Evolutionary conservation across 2,888 invertebrate genomes (phyloP), one percentile per base, ranked within the genome.

Genomic region (Matsumyia berberina): DNA sequence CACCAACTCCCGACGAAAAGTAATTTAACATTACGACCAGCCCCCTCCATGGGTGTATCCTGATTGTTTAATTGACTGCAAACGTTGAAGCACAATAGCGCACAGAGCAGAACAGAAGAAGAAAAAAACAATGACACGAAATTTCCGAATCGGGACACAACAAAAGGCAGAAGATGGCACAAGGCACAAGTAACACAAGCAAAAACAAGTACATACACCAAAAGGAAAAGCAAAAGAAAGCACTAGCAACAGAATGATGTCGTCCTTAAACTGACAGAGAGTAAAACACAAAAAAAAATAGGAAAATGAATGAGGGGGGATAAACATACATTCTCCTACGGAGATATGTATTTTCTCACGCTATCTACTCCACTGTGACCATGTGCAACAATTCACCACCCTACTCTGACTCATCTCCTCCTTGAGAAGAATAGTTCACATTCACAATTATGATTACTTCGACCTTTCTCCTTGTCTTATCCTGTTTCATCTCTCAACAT

Each of bases 381-480:
- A 62, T 64, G 60, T 82, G 72, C 58, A 76, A 76, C 76, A 67
- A 76, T 58, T 15, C 8, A 12, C 39, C 7, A 7, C 9, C 12
- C 44, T n/a, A 42, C 6, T n/a, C 17, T 33, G 9, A 19, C 19
- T n/a, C 29, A n/a, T 17, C 29, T 6, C 46, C 2, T 24, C 12
- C 64, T 73, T 35, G 17, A 58, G 37, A 60, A 72, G 44, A 62
- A 72, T 69, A 79, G 31, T 64, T 49, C 67, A 49, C 44, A 60
- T 73, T 67, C 67, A 64, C 79, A 85, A 74, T 85, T 74, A 85
- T 80, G 85, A 80, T 85, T 85, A 85, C 85, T 85, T 85, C 76
- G 85, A 85, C 85, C 85, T 85, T 80, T 80, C 57, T 80, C 24
- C 85, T 80, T 70, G 73, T 85, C 69, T 85, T 85, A 85, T 80